phyloP scores from a whole-genome alignment of 1,140 invertebrate species.

The Drosophila tsacasi region DNA sequence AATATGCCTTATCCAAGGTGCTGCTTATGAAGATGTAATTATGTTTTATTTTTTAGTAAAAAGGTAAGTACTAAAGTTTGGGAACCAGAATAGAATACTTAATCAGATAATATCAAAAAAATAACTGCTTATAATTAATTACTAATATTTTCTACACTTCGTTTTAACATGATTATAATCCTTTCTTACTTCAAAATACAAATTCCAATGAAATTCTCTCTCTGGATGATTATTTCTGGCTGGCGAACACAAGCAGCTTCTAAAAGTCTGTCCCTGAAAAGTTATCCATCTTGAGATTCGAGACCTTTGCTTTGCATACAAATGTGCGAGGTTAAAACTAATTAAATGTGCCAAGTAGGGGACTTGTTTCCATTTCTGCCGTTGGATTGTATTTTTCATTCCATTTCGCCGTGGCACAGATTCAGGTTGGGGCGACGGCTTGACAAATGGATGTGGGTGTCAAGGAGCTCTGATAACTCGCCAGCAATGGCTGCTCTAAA shows the following conservation, averaged over 20 bases:
- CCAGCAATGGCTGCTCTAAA: slow-evolving; percentile 70
- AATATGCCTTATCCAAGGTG: too few species aligned
- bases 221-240: slow-evolving; percentile 49
- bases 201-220: not conserved
- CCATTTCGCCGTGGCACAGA: slow-evolving; percentile 64
- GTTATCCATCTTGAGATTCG: slow-evolving; percentile 56
- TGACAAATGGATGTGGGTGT: slow-evolving; percentile 80
- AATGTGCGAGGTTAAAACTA: slow-evolving; percentile 72
- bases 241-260: slow-evolving; percentile 7
- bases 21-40: too few species aligned
- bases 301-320: slow-evolving; percentile 55
- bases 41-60: too few species aligned
- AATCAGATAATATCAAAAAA: not conserved
- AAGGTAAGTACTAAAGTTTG: too few species aligned
- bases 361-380: slow-evolving; percentile 21
- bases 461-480: slow-evolving; percentile 75
- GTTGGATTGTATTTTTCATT: slow-evolving; percentile 35
- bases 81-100: too few species aligned
- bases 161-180: too few species aligned
- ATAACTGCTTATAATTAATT: not conserved
- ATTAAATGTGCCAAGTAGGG: slow-evolving; percentile 65
- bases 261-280: slow-evolving; percentile 37
- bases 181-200: not conserved
- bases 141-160: too few species aligned
- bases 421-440: slow-evolving; percentile 65